Evolutionary conservation across 2,113 vertebrate species (phyloP).

Genomic region (Pseudolaguvia tuberculata): DNA sequence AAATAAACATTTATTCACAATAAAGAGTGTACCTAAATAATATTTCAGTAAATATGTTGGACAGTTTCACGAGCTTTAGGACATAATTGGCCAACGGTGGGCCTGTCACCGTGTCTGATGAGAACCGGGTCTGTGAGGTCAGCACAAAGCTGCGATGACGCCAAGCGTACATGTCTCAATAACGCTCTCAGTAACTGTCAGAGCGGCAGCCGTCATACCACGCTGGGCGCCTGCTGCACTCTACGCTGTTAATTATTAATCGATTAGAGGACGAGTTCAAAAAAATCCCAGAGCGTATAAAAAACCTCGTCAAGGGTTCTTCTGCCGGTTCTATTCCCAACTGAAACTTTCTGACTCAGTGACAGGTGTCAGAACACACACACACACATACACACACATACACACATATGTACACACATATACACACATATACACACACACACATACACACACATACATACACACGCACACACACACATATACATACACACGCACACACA

Average conservation of each 20-base stretch:
- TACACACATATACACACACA: not conserved
- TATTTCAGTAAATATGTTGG: not conserved
- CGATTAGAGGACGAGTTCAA: conserved; percentile 51
- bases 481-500: too few species aligned
- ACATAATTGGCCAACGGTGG: conserved; percentile 41
- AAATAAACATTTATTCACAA: not conserved
- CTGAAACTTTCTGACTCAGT: conserved; percentile 46
- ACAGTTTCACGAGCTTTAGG: conserved; percentile 18
- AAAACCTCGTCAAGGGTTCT: conserved; percentile 46
- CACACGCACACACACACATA: not conserved
- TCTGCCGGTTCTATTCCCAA: conserved; percentile 57
- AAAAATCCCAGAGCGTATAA: conserved; percentile 43
- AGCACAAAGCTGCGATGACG: conserved; percentile 50
- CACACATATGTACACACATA: too few species aligned
- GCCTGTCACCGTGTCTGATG: conserved; percentile 54
- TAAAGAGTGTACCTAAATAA: not conserved
- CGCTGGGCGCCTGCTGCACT: conserved; percentile 53
- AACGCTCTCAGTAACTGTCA: conserved; percentile 51
- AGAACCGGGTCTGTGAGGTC: conserved; percentile 56
- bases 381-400: too few species aligned
- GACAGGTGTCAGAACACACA: conserved; percentile 59
- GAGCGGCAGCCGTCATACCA: conserved; percentile 51
- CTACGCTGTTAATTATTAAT: conserved; percentile 67
- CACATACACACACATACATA: too few species aligned
- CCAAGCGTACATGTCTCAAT: conserved; percentile 51